Conservation (phyloP, 2,888 invertebrate genomes). For the Dioctria linearis region DNA sequence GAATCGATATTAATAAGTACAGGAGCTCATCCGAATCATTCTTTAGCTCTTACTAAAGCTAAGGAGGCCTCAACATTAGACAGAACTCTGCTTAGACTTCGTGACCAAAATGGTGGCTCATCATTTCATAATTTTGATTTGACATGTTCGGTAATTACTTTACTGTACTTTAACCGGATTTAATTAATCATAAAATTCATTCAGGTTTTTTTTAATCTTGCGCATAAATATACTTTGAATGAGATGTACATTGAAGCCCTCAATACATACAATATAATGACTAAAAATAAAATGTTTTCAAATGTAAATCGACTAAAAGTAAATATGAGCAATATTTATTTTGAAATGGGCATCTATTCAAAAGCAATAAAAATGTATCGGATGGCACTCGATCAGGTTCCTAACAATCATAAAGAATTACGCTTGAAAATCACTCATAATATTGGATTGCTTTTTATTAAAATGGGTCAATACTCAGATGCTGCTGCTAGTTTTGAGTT, state of each 20-base stretch:
- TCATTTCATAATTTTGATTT: conserved; percentile 96
- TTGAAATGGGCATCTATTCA: conserved; percentile 92
- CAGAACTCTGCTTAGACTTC: conserved; percentile 87
- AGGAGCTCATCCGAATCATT: conserved; percentile 64
- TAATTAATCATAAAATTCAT: conserved; percentile 75
- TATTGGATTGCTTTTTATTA: conserved; percentile 90
- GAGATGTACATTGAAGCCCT: conserved; percentile 97
- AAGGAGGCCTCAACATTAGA: conserved; percentile 97
- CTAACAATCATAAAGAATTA: conserved; percentile 92
- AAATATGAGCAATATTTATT: conserved; percentile 99
- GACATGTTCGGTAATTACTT: conserved; percentile 86
- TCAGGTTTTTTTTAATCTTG: conserved; percentile 95
- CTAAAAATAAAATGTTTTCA: conserved; percentile 93
- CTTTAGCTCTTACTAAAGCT: conserved; percentile 85
- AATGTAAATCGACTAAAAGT: conserved; percentile 95
- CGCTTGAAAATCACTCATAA: conserved; percentile 98
- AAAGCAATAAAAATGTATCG: conserved; percentile 98
- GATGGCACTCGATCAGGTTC: conserved; percentile 98
- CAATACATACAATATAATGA: conserved; percentile 95
- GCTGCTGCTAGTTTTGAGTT: conserved; percentile 98
- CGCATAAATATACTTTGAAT: conserved; percentile 93
- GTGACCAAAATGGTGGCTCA: conserved; percentile 91
- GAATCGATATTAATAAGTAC: conserved; percentile 83
- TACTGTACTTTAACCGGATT: background rate
- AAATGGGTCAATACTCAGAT: conserved; percentile 96